Base-by-base conservation (phyloP, 2,113 vertebrate species). In the Cinclus cinclus region DNA sequence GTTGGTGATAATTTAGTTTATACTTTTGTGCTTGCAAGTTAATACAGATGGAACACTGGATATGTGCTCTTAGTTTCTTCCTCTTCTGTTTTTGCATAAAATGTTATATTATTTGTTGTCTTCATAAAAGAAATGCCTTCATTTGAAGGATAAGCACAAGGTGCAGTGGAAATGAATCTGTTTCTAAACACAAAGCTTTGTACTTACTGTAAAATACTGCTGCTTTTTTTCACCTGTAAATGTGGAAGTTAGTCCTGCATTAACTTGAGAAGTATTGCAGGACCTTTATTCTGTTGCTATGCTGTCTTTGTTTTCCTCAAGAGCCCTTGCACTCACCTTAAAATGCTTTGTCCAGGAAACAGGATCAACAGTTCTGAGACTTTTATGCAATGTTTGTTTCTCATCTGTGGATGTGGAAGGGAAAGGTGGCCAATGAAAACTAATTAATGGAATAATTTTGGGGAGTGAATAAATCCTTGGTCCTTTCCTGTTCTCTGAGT, bases 401-500 rank as follows among this genome's bases (percentile, higher is more conserved):
- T 42, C 16, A 21, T 42, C 7, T 13, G 12, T 56, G 69, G 30
- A 11, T 79, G 9, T 74, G 47, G 18, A 78, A 79, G 13, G 41
- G n/a, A 79, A 87, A 68, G 22, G 53, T 52, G 42, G 39, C 19
- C 10, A 78, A 0, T 78, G 12, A 71, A 71, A 84, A 63, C 50
- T 17, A 75, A 39, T n/a, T 42, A 49, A 47, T 59, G 9, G 62
- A 89, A 31, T 82, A 13, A 39, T 87, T 63, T 56, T 50, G 47
- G 41, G 39, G 18, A 87, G 37, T 0, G 0, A 6, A 2, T 47
- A 6, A 55, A 27, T 0, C 2, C 21, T 53, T 70, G 7, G 10
- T 89, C 13, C 39, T 84, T 69, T 59, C 25, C 24, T 80, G 0
- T 62, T 83, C 67, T 64, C 13, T 10, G 19, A 41, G 33, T 41